These are phyloP conservation scores for Pyrocephalus nanus DNA, from an alignment of 2,797 vertebrate genomes.

Conservation along the genomic window DNA sequence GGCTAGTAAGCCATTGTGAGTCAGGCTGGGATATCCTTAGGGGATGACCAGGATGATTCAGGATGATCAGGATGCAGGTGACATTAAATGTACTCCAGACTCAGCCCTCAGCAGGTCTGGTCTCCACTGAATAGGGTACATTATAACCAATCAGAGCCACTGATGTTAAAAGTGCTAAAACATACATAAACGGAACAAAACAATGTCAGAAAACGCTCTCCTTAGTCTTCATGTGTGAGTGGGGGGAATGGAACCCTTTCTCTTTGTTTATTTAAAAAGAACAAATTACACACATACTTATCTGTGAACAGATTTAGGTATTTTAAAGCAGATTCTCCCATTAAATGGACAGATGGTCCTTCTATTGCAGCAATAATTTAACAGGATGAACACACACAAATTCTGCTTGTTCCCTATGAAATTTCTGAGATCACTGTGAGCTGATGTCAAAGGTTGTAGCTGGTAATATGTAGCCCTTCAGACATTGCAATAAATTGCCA, in stretches of 20 bases:
- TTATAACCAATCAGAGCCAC: background rate
- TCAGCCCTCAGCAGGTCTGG: background rate
- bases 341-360: background rate
- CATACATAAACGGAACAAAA: background rate
- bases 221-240: background rate
- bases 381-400: background rate
- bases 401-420: background rate
- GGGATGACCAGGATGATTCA: background rate
- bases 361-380: background rate
- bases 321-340: background rate
- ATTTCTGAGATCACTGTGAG: background rate
- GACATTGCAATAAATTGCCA: background rate
- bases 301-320: background rate
- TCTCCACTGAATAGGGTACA: background rate
- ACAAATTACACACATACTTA: background rate
- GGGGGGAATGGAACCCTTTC: background rate
- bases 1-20: background rate
- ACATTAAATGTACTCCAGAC: background rate
- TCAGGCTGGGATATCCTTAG: background rate
- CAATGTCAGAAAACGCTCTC: background rate
- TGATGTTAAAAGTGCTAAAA: background rate
- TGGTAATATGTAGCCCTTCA: background rate
- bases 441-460: background rate
- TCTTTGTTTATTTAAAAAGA: background rate
- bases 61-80: too few species aligned